These are phyloP conservation scores for Elysia chlorotica DNA, from an alignment of 1,140 invertebrate genomes.

Conservation along the genomic window DNA sequence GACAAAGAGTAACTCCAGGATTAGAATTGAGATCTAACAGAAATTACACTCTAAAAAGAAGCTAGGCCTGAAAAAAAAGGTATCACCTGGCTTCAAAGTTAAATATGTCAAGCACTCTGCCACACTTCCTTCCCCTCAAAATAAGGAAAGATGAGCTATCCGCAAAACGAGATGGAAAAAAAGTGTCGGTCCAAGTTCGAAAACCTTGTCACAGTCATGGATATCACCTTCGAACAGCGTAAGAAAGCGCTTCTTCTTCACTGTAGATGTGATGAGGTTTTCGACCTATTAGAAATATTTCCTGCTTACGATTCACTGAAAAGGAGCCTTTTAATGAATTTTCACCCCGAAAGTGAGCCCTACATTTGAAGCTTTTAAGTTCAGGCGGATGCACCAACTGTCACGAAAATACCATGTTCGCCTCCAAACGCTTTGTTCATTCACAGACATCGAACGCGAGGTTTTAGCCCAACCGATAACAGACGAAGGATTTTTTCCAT, in stretches of 20 bases:
- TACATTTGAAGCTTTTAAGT: constrained; percentile 7
- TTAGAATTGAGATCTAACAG: neutral
- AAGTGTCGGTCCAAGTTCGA: neutral
- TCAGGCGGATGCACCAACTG: neutral
- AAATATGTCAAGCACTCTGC: neutral
- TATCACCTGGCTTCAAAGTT: too few species aligned
- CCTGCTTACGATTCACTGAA: neutral
- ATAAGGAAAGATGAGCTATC: neutral
- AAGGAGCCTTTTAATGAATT: neutral
- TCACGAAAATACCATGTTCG: neutral
- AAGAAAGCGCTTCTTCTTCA: neutral
- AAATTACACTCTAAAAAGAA: too few species aligned
- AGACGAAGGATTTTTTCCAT: too few species aligned
- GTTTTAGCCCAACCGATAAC: neutral
- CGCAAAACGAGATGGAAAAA: neutral
- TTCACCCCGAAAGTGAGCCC: neutral
- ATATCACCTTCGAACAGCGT: neutral
- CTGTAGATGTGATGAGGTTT: neutral
- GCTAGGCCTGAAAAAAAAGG: too few species aligned
- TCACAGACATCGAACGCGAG: neutral
- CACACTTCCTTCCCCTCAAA: neutral
- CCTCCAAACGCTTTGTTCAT: neutral
- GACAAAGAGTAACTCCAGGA: neutral
- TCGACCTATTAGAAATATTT: neutral
- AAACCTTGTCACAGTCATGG: neutral